Evolutionary conservation across 2,113 vertebrate species (phyloP).

Genomic region (Macrotis lagotis): DNA sequence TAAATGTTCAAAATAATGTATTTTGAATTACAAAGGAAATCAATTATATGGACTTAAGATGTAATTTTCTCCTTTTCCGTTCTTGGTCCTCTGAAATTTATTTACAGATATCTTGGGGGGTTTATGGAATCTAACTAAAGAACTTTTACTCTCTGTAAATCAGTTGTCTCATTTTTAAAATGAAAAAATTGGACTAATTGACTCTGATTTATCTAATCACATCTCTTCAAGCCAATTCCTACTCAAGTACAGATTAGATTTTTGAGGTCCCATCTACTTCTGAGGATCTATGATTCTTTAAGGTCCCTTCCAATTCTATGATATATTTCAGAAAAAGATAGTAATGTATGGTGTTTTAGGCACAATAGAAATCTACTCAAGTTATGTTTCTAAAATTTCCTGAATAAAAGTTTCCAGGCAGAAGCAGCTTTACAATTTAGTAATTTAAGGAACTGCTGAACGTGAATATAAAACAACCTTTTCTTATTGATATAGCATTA

Average conservation of each 20-base stretch:
- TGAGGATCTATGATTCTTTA: no score
- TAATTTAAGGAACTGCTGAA: constrained; percentile 45
- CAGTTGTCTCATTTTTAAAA: not conserved
- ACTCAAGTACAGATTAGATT: not conserved
- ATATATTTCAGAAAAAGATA: not conserved
- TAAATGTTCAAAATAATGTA: not conserved
- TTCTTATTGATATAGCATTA: constrained; percentile 41
- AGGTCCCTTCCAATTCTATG: not conserved
- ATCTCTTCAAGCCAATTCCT: not conserved
- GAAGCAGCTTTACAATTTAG: constrained; percentile 48
- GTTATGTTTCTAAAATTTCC: constrained; percentile 30
- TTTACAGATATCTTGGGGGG: not conserved
- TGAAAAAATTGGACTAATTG: not conserved
- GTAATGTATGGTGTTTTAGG: not conserved
- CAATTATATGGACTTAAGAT: not conserved
- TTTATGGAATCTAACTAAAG: not conserved
- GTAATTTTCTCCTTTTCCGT: not conserved
- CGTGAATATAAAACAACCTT: constrained; percentile 59
- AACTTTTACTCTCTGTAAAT: not conserved
- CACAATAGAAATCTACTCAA: not conserved
- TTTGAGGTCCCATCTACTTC: not conserved
- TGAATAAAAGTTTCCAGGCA: constrained; percentile 52
- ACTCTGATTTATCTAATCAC: not conserved
- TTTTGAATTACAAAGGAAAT: not conserved
- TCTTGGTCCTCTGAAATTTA: not conserved